Evolutionary conservation across 2,797 vertebrate genomes (phyloP).

Genomic region (Podargus strigoides): DNA sequence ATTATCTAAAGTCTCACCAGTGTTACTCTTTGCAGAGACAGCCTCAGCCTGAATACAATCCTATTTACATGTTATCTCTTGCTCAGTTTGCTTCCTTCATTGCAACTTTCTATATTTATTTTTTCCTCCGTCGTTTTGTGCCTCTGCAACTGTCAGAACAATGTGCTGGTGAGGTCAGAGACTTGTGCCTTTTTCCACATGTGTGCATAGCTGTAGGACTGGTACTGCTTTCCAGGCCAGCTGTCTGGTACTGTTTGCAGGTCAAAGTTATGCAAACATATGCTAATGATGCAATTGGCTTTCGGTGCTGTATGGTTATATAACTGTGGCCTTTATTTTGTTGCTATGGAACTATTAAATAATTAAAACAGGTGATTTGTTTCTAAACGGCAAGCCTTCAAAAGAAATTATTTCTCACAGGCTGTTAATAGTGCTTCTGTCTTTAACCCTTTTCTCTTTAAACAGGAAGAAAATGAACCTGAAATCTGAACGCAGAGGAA

Average conservation of each 20-base stretch:
- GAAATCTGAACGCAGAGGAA: constrained; percentile 90
- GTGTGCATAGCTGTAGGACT: neutral
- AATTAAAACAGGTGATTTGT: neutral
- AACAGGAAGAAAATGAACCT: constrained; percentile 85
- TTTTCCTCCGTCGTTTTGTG: neutral
- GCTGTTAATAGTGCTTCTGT: neutral
- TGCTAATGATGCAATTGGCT: neutral
- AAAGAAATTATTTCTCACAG: neutral
- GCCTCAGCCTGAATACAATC: neutral
- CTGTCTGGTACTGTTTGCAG: neutral
- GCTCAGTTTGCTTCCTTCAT: neutral
- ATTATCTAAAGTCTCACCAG: fast-evolving
- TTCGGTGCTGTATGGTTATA: neutral
- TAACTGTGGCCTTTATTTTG: neutral
- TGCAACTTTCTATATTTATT: neutral
- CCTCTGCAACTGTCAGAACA: neutral
- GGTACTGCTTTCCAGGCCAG: neutral
- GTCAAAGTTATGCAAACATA: neutral
- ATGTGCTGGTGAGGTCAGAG: neutral
- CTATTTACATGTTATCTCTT: fast-evolving
- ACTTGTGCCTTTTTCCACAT: neutral
- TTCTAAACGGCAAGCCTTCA: neutral
- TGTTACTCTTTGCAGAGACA: neutral
- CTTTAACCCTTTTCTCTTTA: constrained; percentile 12
- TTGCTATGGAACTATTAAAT: neutral